Percentiles rank a stretch among this genome's conserved stretches.
These are phyloP conservation scores for Spodoptera litura DNA, from an alignment of 1,140 invertebrate species.

Conservation along the genomic window DNA sequence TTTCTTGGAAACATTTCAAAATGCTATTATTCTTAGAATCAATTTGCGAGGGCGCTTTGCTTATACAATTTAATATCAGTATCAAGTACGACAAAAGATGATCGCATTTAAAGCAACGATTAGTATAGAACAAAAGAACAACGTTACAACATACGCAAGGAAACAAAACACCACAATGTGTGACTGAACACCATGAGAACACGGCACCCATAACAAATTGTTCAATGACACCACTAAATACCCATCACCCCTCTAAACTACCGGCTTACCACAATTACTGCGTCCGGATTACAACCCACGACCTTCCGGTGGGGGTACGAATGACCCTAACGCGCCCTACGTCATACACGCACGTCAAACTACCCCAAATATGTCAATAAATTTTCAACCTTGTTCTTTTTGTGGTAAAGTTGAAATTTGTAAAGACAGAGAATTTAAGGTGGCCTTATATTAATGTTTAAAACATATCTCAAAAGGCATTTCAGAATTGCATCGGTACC, in stretches of 20 bases:
- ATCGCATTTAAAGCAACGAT: too few relatives aligned
- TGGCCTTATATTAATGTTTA: background rate
- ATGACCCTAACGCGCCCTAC: background rate
- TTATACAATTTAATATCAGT: too few relatives aligned
- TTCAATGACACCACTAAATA: background rate
- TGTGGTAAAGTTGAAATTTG: background rate
- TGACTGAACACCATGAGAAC: too few relatives aligned
- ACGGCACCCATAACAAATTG: conserved; percentile 4
- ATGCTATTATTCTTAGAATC: background rate
- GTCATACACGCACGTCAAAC: background rate
- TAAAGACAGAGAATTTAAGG: background rate
- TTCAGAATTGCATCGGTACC: background rate
- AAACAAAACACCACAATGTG: too few relatives aligned
- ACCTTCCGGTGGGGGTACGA: conserved; percentile 1
- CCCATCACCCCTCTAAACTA: conserved; percentile 7
- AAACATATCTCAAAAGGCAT: conserved; percentile 7
- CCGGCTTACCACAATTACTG: conserved; percentile 11
- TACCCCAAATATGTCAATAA: too few relatives aligned
- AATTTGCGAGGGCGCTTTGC: too few relatives aligned
- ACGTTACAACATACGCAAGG: too few relatives aligned
- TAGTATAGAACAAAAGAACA: too few relatives aligned
- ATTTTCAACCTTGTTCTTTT: too few relatives aligned
- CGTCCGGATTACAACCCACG: conserved; percentile 22
- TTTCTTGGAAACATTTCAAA: background rate
- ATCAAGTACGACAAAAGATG: too few relatives aligned